Conservation (phyloP, 2,797 vertebrate species). For the Cirrhinus mrigala region DNA sequence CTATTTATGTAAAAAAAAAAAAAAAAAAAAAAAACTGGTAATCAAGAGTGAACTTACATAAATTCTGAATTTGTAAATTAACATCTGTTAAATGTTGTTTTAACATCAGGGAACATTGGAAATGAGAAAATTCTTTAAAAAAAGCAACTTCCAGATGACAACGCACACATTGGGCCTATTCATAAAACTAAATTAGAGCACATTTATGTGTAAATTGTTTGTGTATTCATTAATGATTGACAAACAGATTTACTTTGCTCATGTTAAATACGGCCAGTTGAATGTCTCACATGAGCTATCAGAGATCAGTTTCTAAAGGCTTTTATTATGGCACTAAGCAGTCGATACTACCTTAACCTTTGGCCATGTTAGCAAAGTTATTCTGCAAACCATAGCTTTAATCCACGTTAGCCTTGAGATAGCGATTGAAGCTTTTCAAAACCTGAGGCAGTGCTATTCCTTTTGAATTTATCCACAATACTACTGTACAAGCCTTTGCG, state of each 20-base stretch:
- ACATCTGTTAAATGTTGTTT: slow-evolving; percentile 14
- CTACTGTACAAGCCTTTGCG: neutral
- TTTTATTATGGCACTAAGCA: neutral
- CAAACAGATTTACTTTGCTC: neutral
- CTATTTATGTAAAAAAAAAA: too few species aligned
- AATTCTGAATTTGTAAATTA: slow-evolving; percentile 5
- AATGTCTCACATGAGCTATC: neutral
- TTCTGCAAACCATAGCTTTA: slow-evolving; percentile 5
- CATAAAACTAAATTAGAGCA: neutral
- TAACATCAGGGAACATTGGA: slow-evolving; percentile 5
- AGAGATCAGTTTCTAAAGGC: slow-evolving; percentile 12
- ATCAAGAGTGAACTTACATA: neutral
- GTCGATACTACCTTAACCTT: slow-evolving; percentile 12
- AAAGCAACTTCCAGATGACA: neutral
- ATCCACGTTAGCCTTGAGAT: slow-evolving; percentile 18
- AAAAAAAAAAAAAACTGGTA: neutral
- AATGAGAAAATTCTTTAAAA: neutral
- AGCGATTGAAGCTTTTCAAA: slow-evolving; percentile 6
- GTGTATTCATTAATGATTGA: slow-evolving; percentile 1
- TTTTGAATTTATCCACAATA: slow-evolving; percentile 18
- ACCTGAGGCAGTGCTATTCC: slow-evolving; percentile 25
- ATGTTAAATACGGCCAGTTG: neutral
- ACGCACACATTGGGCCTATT: neutral
- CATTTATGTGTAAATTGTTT: slow-evolving; percentile 8
- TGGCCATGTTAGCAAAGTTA: neutral